Base-by-base conservation (phyloP, 2,113 vertebrate genomes). In the Oreochromis aureus region DNA sequence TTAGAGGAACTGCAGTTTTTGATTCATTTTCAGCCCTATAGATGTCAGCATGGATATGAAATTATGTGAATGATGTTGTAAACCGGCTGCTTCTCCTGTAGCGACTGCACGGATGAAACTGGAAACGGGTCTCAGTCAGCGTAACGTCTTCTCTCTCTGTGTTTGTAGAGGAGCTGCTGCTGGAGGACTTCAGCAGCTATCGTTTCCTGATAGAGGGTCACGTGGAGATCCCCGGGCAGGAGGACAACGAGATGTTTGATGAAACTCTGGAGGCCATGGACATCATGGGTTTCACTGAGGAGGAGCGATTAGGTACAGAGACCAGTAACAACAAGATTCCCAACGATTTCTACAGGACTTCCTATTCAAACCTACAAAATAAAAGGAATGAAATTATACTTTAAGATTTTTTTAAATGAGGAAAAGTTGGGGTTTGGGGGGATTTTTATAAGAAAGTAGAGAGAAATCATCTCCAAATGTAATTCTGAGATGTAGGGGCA, bases 251-350 rank as follows among this genome's bases (percentile, higher is more conserved):
- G 94, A 96, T 99, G 97, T 98, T 98, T 81, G 93, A 90, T 1
- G 98, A 99, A 91, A 99, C 98, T 1, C 85, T 99, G 93, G 98
- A 99, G 92, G 98, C 98, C 89, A 99, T 99, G 98, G 94, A 9
- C 44, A 98, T 99, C 91, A 98, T 99, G 97, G 98, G 98, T 80
- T 99, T 99, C 95, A 97, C 1, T 1, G 97, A 98, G 4, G 98
- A 99, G 2, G 98, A 99, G 76, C 96, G 98, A 89, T 87, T 85
- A 39, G 89, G 98, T 99, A 80, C 63, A 15, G 55, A 61, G 56
- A 82, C 7, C 76, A 6, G 2, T 51, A 18, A 46, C 0, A 5
- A 73, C 66, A 71, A 71, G 66, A 46, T 46, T 16, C 22, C 13
- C 39, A 27, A 3, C 0, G 3, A 46, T 73, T 73, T 73, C 0